Evolutionary conservation across 2,797 vertebrate species (phyloP), one percentile per base, ranked within the genome.

Genomic region (Poecilia picta): DNA sequence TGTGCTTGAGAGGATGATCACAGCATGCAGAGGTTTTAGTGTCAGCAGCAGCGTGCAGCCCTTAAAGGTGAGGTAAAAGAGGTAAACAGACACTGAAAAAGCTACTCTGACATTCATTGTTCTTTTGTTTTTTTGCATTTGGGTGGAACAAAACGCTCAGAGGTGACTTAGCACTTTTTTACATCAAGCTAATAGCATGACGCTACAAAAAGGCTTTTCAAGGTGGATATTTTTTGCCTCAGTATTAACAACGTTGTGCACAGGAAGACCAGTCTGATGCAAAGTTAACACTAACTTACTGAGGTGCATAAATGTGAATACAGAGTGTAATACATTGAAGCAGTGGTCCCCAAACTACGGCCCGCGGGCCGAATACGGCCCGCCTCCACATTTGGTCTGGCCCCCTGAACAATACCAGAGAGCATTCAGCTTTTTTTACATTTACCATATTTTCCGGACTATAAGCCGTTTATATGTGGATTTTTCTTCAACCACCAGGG

Each of bases 21-120:
- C 84, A 80, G 55, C 74, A 73, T 78, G 81, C 83, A 87, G 71
- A 78, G 49, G 72, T 47, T 36, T 31, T 20, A 73, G 57, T 59
- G 77, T 81, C 66, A 72, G 74, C 81, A 84, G 81, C 72, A 68
- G 78, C 43, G 66, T 66, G 8, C 89, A 92, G 93, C 92, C 91
- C 93, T 94, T 94, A 62, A 87, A 73, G 51, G 77, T 87, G 89
- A 89, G 85, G 88, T 90, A 83, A 90, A 62, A 75, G 68, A 87
- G 77, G 84, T 83, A 85, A 88, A 84, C 78, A 62, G 45, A 86
- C 45, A 41, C 57, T 83, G 31, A 68, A 33, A 64, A 51, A 79
- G 5, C 33, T 88, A 72, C n/a, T 46, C 4, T 5, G 16, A 33
- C 16, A 71, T 39, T 31, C 33, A 74, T 64, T 66, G 36, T 73